Base-by-base conservation (phyloP, 2,888 invertebrate species). In the Liodrosophila aerea region DNA sequence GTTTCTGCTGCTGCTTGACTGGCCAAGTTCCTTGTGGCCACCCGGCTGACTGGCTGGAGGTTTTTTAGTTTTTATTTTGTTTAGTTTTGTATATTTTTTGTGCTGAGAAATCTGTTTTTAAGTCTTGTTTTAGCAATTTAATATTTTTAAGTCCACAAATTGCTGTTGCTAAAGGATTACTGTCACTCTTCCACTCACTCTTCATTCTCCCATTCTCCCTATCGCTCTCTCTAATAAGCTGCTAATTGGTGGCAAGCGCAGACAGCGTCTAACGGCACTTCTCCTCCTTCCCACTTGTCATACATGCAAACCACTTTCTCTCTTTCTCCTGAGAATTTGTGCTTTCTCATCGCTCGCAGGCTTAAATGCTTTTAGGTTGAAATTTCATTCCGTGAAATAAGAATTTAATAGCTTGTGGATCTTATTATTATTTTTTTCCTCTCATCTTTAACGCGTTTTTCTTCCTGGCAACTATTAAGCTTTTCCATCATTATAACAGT, bases 101-200 rank as follows among this genome's bases (percentile, higher is more conserved):
- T 62, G 78, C 76, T 73, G 78, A 78, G 76, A 78, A 82, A 78
- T 81, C 82, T 81, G 78, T 81, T 78, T 81, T 80, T 71, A 81
- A 81, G 81, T 82, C 82, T 82, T 51, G 81, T 82, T 81, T 82
- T 51, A 77, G 81, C 81, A 82, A 81, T 81, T 80, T 81, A 81
- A 81, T 81, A 81, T 81, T 81, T 22, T 81, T 81, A 77, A 81
- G 80, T 82, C 82, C 61, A 82, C 81, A 77, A 81, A 80, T 72
- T 82, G 82, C 77, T 81, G 80, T 64, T 73, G 68, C 67, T 73
- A 7, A 60, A 62, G 82, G 82, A 80, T 80, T 82, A 77, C 69
- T 67, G 68, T 62, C 22, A 22, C 22, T 22, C 22, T 22, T 5
- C 22, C 22, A 4, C 22, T 22, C 22, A 4, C 22, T 22, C 22